Conservation (phyloP, 1,140 invertebrate species). For the Drosophila pectinifera region DNA sequence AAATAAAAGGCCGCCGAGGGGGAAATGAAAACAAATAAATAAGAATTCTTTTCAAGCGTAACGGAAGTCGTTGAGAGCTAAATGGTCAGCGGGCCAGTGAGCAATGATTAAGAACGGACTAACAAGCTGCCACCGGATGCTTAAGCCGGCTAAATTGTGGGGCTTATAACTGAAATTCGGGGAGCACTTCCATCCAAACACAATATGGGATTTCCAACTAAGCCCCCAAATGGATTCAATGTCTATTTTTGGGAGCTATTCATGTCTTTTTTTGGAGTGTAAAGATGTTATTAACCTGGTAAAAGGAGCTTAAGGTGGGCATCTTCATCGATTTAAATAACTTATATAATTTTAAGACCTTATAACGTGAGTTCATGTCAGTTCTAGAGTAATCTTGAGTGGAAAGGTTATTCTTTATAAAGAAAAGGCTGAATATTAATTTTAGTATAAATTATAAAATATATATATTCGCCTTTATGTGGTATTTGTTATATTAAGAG, state of each 20-base stretch:
- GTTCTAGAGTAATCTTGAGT: background rate
- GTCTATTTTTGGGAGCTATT: slow-evolving; percentile 24
- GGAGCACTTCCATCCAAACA: slow-evolving; percentile 5
- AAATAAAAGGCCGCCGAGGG: slow-evolving; percentile 1
- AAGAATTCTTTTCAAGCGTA: slow-evolving; percentile 72
- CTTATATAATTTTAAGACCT: background rate
- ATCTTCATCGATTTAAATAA: slow-evolving; percentile 1
- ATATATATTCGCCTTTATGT: too few species aligned
- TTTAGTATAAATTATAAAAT: too few species aligned
- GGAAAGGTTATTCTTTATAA: too few species aligned
- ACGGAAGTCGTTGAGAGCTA: slow-evolving; percentile 75
- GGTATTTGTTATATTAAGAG: too few species aligned
- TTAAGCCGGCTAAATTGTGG: slow-evolving; percentile 36
- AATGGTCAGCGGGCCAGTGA: slow-evolving; percentile 68
- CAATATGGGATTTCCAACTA: background rate
- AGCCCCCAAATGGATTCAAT: slow-evolving; percentile 10
- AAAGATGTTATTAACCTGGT: slow-evolving; percentile 13
- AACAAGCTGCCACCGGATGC: slow-evolving; percentile 56
- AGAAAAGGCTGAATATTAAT: too few species aligned
- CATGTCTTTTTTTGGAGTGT: slow-evolving; percentile 7
- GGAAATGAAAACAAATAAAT: slow-evolving; percentile 47
- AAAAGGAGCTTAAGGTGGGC: background rate
- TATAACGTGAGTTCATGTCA: background rate
- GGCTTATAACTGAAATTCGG: slow-evolving; percentile 41
- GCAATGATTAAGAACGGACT: slow-evolving; percentile 52